These are phyloP conservation scores for Lasioglossum baleicum DNA, from an alignment of 1,140 invertebrate species.

Conservation along the genomic window DNA sequence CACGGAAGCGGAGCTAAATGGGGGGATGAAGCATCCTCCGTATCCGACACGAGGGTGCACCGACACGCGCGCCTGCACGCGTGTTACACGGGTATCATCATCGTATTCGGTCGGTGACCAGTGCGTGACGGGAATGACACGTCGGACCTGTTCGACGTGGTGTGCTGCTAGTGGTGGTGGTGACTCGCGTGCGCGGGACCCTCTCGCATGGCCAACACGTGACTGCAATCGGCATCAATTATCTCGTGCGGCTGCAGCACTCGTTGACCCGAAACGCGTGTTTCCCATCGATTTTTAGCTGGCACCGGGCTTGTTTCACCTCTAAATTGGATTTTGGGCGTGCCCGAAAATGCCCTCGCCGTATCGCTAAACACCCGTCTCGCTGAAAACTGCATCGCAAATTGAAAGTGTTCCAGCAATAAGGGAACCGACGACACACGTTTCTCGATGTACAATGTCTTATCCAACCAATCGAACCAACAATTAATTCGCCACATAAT, in stretches of 20 bases:
- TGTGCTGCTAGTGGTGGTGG: no score
- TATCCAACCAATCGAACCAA: no score
- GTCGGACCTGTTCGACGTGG: constrained; percentile 19
- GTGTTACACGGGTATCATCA: constrained; percentile 10
- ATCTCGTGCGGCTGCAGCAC: neutral
- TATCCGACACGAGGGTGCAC: neutral
- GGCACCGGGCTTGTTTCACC: neutral
- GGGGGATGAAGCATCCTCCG: neutral
- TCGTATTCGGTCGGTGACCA: constrained; percentile 14
- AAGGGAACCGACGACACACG: no score
- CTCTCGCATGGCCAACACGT: constrained; percentile 9
- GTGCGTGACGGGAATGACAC: constrained; percentile 34
- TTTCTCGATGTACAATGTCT: no score
- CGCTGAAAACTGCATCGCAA: no score
- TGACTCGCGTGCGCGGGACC: neutral
- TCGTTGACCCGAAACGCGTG: constrained; percentile 6
- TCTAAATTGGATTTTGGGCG: constrained; percentile 20
- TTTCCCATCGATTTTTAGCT: no score
- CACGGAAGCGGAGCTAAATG: neutral
- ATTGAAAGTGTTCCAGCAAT: no score
- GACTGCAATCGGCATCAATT: constrained; percentile 27
- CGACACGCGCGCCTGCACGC: neutral
- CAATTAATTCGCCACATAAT: no score
- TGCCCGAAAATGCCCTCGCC: neutral
- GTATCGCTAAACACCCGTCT: no score